Base-by-base conservation (phyloP, 2,888 invertebrate genomes). In the Malthinus seriepunctatus region DNA sequence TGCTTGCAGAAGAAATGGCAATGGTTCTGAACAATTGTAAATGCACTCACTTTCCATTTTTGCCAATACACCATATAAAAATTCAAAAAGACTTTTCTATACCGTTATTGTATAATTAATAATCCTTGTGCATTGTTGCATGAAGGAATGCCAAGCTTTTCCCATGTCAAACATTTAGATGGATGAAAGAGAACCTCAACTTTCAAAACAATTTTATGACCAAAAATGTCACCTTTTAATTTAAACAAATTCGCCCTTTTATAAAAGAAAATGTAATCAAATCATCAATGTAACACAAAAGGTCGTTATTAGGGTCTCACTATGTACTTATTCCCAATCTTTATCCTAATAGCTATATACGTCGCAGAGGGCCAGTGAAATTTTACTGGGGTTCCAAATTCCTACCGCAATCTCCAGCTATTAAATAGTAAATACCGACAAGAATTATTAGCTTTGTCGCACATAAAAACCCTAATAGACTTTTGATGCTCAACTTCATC, bases 401-500 rank as follows among this genome's bases (percentile, higher is more conserved):
- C 55, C 38, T 50, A 35, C 51, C 55, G 51, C 49, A 52, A 55
- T 34, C 48, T 46, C 39, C 42, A 23, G 53, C 54, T 45, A 58
- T 56, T 56, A 57, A 23, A 23, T 23, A 23, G 39, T 42, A 42
- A 51, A 53, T 38, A 45, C 51, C 38, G 45, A 44, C 58, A 63
- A 51, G 57, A 63, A 63, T 62, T 54, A 59, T 39, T 49, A 60
- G 67, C 52, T 49, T 63, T 39, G 53, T 55, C 63, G 63, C 61
- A 65, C 62, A 62, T 65, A 67, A 67, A 66, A 67, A 65, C 55
- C 64, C 63, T 65, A 67, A 67, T 67, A 64, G 62, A 67, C 62
- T 63, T 67, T 63, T 64, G 63, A 63, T 63, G 63, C 60, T 56
- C 54, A 60, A 64, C 60, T 64, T 63, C 63, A 23, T 23, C 23